phyloP scores from a whole-genome alignment of 2,113 vertebrate genomes.

The Oncorhynchus masou region DNA sequence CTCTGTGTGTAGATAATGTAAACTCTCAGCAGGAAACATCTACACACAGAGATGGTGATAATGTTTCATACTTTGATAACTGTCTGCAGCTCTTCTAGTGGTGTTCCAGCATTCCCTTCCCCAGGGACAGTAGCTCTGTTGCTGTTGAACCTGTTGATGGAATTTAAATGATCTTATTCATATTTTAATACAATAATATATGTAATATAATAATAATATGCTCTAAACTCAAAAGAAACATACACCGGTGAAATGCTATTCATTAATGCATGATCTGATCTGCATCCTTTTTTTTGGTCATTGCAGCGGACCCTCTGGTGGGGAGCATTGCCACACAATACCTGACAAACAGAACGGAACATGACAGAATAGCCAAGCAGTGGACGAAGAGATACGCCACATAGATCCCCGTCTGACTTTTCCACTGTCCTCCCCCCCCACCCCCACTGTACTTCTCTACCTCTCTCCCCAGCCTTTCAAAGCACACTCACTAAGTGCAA shows the following conservation, averaged over 20 bases:
- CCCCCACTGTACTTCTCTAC: not conserved
- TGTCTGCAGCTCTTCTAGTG: no score
- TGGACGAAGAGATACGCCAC: constrained; percentile 89
- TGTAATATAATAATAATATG: not conserved
- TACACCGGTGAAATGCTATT: not conserved
- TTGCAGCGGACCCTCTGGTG: constrained; percentile 74
- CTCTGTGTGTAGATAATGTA: no score
- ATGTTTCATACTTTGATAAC: no score
- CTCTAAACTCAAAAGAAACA: not conserved
- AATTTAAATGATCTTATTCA: no score
- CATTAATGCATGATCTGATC: not conserved
- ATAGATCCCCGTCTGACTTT: constrained; percentile 55
- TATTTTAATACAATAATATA: no score
- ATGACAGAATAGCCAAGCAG: constrained; percentile 87
- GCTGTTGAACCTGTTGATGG: no score
- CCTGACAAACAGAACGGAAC: constrained; percentile 88
- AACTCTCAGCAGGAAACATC: no score
- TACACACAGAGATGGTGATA: no score
- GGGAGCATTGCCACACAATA: constrained; percentile 88
- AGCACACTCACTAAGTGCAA: constrained; percentile 82
- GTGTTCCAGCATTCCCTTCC: no score
- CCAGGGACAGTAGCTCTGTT: no score
- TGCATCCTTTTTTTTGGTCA: not conserved
- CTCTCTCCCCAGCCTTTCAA: constrained; percentile 5
- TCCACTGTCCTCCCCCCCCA: not conserved